Conservation (phyloP, 92 coral and sea anemone species). For the Epizoanthus fatuus region DNA sequence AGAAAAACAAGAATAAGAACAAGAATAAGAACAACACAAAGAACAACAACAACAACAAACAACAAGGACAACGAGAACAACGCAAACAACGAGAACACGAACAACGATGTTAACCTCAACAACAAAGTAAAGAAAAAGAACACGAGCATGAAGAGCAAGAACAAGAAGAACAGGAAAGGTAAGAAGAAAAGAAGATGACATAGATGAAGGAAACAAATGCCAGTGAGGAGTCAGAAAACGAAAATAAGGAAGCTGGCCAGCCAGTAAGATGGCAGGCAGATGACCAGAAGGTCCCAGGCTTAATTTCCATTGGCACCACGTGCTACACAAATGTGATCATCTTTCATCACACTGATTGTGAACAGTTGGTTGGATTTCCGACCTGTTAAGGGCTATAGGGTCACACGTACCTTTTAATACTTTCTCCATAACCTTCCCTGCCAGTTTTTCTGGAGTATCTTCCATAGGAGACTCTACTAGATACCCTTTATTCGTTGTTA, state of each 20-base stretch:
- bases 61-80: background rate
- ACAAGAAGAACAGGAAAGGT: background rate
- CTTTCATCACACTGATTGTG: too few relatives aligned
- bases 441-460: conserved; percentile 48
- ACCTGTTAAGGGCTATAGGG: background rate
- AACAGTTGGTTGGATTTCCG: too few relatives aligned
- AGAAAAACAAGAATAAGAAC: background rate
- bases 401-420: background rate
- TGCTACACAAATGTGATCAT: too few relatives aligned
- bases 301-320: too few relatives aligned
- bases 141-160: background rate
- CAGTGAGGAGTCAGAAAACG: too few relatives aligned
- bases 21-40: background rate
- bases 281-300: too few relatives aligned
- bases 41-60: background rate
- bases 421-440: conserved; percentile 20
- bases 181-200: background rate
- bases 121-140: background rate
- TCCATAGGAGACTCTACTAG: conserved; percentile 46
- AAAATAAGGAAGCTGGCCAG: too few relatives aligned
- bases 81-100: background rate
- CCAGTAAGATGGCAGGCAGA: too few relatives aligned
- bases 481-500: conserved; percentile 46
- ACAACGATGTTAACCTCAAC: background rate
- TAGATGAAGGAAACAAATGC: too few relatives aligned